phyloP scores from a whole-genome alignment of 2,888 invertebrate genomes.

The Ornithoptera priamus region DNA sequence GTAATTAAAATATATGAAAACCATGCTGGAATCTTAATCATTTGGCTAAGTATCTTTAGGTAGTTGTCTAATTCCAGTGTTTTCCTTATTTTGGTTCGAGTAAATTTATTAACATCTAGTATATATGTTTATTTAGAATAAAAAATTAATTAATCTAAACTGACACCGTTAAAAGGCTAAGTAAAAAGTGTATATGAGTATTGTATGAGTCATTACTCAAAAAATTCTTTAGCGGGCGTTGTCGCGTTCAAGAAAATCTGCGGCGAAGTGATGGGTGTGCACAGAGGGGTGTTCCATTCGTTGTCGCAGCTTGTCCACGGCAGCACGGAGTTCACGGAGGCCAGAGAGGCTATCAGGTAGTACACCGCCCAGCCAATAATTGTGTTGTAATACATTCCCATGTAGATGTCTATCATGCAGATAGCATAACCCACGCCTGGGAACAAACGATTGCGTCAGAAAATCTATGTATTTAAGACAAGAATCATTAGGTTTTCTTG shows the following conservation, averaged over 20 bases:
- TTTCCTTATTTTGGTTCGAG: no score
- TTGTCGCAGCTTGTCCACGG: constrained; percentile 95
- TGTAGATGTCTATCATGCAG: constrained; percentile 96
- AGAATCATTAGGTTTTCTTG: no score
- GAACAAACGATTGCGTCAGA: neutral
- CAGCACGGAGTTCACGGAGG: constrained; percentile 87
- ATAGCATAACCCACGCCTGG: constrained; percentile 97
- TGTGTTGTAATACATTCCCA: constrained; percentile 98
- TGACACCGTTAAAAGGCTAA: no score
- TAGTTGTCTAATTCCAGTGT: no score
- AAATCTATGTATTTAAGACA: no score
- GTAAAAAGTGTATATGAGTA: no score
- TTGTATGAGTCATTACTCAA: constrained; percentile 81
- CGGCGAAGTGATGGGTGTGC: constrained; percentile 82
- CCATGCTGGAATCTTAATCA: no score
- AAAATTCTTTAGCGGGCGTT: constrained; percentile 93
- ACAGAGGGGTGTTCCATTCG: constrained; percentile 90
- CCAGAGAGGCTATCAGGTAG: constrained; percentile 91
- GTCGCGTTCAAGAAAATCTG: constrained; percentile 80
- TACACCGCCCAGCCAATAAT: constrained; percentile 98
- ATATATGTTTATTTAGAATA: no score
- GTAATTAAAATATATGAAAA: no score
- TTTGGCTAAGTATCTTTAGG: no score
- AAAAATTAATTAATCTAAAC: no score
- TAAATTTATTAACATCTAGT: no score